These are phyloP conservation scores for Eulacestoma nigropectus DNA, from an alignment of 2,113 vertebrate genomes.

Conservation along the genomic window DNA sequence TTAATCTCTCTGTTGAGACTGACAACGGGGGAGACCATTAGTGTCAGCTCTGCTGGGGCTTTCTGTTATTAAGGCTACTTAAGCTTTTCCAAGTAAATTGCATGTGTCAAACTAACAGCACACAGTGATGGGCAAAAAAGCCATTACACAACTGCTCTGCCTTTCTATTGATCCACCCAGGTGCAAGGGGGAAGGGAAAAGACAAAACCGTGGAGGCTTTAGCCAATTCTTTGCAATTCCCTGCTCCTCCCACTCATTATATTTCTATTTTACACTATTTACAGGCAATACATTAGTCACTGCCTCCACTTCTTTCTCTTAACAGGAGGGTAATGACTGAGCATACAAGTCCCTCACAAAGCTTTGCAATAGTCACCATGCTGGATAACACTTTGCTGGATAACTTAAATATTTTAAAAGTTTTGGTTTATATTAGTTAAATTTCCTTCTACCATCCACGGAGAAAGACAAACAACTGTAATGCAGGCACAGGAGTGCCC, in stretches of 20 bases:
- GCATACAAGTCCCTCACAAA: neutral
- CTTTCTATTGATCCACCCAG: neutral
- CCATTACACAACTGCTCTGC: neutral
- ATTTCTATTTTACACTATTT: neutral
- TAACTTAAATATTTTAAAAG: neutral
- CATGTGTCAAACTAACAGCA: conserved; percentile 15
- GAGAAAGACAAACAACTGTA: neutral
- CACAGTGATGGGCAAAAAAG: neutral
- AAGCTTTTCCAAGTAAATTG: conserved; percentile 47
- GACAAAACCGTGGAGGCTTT: neutral
- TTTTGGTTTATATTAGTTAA: neutral
- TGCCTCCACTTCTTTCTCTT: neutral
- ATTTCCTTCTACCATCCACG: neutral
- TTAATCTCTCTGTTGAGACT: conserved; percentile 29
- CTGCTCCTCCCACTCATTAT: neutral
- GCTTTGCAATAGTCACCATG: neutral
- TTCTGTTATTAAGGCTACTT: conserved; percentile 52
- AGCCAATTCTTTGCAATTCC: neutral
- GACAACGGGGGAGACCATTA: conserved; percentile 26
- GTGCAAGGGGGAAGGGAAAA: neutral
- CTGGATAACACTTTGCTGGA: neutral
- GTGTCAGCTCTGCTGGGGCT: conserved; percentile 20
- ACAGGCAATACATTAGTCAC: neutral
- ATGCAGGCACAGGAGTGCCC: neutral
- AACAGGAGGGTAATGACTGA: neutral